Base-by-base conservation (phyloP, 2,888 invertebrate genomes). In the Clostera curtula region DNA sequence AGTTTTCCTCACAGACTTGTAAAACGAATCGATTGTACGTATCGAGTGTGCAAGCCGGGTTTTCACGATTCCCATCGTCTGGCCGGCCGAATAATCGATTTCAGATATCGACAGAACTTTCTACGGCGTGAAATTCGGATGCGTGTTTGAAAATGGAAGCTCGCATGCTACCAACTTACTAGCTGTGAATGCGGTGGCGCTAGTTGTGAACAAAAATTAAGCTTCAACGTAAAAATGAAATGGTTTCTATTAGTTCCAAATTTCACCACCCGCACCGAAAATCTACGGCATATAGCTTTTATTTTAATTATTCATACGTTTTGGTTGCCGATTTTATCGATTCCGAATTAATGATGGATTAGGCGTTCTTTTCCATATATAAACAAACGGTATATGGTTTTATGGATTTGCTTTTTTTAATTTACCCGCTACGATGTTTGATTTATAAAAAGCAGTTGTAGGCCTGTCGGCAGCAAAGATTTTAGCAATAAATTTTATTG, bases 41-140 rank as follows among this genome's bases (percentile, higher is more conserved):
- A 32, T 20, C 29, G 21, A 25, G 15, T 24, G 17, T 25, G 18
- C 12, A 25, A 19, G 17, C 4, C 19, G 8, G 14, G 12, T 13
- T 10, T 21, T 9, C 37, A 28, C 41, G 36, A 41, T 53, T 50
- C 43, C 40, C 51, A 47, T 43, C 15, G 26, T 24, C 31, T 30
- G 43, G 36, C 35, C 33, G 31, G 27, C 31, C 33, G 35, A 35
- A 46, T 42, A 57, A 60, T 56, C 52, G 49, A 60, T 61, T 58
- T n/a, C 47, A 36, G 24, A 29, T 49, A 28, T 43, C 36, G 43
- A 46, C 48, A 47, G 50, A 49, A 51, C 50, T 56, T 56, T 53
- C 53, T 49, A 45, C 43, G 49, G 53, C 54, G 50, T 48, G 43
- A 56, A 55, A 53, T 59, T 45, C 31, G 26, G 12, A 40, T 35